These are phyloP conservation scores for Geococcyx californianus DNA, from an alignment of 2,113 vertebrate species.

Conservation along the genomic window DNA sequence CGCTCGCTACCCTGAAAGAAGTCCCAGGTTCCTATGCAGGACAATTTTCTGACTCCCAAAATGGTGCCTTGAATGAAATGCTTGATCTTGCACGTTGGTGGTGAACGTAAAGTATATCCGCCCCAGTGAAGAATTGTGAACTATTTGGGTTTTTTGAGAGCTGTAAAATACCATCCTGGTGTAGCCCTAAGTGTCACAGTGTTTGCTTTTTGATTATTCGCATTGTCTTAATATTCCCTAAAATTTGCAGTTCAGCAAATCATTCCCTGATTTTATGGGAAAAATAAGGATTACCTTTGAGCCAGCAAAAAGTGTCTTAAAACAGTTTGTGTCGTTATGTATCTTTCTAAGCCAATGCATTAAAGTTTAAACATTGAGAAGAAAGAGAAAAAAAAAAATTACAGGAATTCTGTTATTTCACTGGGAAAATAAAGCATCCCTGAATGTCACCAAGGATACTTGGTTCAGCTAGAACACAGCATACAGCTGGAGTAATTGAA, in stretches of 20 bases:
- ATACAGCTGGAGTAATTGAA: not conserved
- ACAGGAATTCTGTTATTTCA: not conserved
- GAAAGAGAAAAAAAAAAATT: not conserved
- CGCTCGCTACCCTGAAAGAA: not conserved
- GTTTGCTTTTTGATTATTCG: not conserved
- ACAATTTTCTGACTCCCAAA: not conserved
- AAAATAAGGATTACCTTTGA: not conserved
- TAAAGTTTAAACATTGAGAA: not conserved
- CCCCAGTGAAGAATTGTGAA: not conserved
- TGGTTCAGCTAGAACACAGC: not conserved
- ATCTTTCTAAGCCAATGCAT: not conserved
- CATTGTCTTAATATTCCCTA: not conserved
- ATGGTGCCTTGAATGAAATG: not conserved
- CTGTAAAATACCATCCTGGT: not conserved
- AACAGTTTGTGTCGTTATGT: not conserved
- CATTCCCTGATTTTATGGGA: not conserved
- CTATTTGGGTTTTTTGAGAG: not conserved
- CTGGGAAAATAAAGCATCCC: not conserved
- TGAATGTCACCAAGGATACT: not conserved
- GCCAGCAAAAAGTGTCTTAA: not conserved
- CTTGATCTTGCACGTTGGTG: not conserved
- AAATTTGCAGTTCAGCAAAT: not conserved
- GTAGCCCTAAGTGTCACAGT: not conserved
- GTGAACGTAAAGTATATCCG: not conserved
- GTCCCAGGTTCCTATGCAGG: not conserved